phyloP scores from a whole-genome alignment of 1,140 invertebrate species.

The Drosophila yakuba region DNA sequence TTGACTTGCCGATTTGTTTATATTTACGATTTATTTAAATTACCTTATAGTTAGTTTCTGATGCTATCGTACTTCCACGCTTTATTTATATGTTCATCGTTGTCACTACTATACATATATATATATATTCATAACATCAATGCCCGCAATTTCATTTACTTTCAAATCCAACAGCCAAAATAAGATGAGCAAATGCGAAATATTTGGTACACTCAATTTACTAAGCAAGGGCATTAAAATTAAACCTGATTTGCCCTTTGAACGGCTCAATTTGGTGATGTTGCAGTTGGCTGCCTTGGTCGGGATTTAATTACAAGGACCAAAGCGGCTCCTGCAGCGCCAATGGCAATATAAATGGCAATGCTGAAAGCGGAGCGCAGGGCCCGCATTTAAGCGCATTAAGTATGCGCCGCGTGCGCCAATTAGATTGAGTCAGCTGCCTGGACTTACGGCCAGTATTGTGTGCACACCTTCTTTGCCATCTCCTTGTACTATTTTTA shows the following conservation, averaged over 20 bases:
- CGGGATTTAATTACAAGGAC: conserved; percentile 70
- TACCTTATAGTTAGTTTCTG: too few species aligned
- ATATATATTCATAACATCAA: not conserved
- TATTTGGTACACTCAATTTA: conserved; percentile 53
- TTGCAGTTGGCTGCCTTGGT: conserved; percentile 42
- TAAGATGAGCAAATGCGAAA: conserved; percentile 33
- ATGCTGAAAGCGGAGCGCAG: conserved; percentile 36
- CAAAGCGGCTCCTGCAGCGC: conserved; percentile 53
- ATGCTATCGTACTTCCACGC: too few species aligned
- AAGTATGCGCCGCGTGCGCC: conserved; percentile 77
- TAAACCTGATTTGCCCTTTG: conserved; percentile 46
- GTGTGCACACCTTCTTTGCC: conserved; percentile 22
- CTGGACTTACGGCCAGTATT: conserved; percentile 40
- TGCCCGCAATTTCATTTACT: conserved; percentile 16
- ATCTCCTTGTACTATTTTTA: conserved; percentile 28
- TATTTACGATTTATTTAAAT: too few species aligned
- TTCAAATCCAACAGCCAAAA: conserved; percentile 14
- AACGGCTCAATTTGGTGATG: conserved; percentile 33
- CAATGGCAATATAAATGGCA: conserved; percentile 39
- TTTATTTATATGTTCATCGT: too few species aligned
- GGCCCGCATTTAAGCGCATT: conserved; percentile 73
- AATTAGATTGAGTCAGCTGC: conserved; percentile 76
- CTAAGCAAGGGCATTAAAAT: conserved; percentile 52
- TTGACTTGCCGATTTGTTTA: too few species aligned
- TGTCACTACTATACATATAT: not conserved